phyloP scores from a whole-genome alignment of 2,113 vertebrate species.

The Vulpes ferrilata region DNA sequence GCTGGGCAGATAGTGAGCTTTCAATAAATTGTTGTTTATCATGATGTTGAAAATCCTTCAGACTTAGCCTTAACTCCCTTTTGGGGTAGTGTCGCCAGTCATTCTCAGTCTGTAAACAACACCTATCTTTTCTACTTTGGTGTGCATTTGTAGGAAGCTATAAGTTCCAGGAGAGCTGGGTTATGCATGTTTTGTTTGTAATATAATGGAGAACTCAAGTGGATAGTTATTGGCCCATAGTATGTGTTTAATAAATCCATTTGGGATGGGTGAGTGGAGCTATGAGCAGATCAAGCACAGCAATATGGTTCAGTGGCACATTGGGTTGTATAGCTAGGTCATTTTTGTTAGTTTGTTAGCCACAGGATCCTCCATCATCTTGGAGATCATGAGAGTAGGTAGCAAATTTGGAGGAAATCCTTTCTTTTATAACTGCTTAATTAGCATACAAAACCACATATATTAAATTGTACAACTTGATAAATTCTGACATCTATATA shows the following conservation, averaged over 20 bases:
- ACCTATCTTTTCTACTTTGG: background rate
- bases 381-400: background rate
- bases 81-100: background rate
- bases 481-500: background rate
- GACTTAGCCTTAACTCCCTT: background rate
- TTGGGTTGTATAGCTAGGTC: background rate
- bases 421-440: background rate
- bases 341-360: slow-evolving; percentile 37
- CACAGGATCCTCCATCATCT: background rate
- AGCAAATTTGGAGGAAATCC: background rate
- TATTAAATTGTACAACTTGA: background rate
- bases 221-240: background rate
- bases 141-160: background rate
- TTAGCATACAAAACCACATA: background rate
- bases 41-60: background rate
- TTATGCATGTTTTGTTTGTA: background rate
- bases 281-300: background rate
- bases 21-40: background rate
- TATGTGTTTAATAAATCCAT: slow-evolving; percentile 8
- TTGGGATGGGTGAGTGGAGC: background rate
- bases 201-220: background rate
- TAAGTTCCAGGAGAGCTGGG: background rate
- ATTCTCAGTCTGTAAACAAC: background rate
- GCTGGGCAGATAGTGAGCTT: background rate
- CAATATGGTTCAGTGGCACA: background rate